Conservation (phyloP, 2,888 invertebrate genomes). For the Clistopyga incitator region DNA sequence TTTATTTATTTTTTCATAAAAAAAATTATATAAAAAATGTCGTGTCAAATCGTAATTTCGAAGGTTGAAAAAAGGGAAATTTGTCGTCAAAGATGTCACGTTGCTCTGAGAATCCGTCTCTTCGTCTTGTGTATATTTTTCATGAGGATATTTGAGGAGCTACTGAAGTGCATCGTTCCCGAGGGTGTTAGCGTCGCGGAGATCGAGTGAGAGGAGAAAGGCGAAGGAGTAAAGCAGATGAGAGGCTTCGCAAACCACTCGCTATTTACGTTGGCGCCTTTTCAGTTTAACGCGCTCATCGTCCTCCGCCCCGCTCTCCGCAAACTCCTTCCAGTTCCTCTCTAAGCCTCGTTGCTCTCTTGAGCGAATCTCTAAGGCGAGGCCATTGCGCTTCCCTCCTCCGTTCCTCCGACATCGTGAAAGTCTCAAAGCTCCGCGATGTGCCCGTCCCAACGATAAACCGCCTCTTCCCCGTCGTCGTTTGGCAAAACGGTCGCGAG, state of each 20-base stretch:
- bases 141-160: slow-evolving; percentile 43
- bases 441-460: slow-evolving; percentile 19
- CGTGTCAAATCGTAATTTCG: neutral
- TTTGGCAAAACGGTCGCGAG: slow-evolving; percentile 27
- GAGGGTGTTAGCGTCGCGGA: neutral
- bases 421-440: slow-evolving; percentile 14
- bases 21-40: too few species aligned
- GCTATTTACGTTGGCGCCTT: slow-evolving; percentile 62
- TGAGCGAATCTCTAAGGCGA: slow-evolving; percentile 37
- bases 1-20: too few species aligned
- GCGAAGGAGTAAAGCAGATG: slow-evolving; percentile 43
- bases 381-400: slow-evolving; percentile 33
- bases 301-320: neutral
- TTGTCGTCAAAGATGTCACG: neutral
- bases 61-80: neutral
- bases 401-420: neutral
- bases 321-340: neutral
- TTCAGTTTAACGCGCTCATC: slow-evolving; percentile 55
- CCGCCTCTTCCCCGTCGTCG: slow-evolving; percentile 19
- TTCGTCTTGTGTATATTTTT: slow-evolving; percentile 45
- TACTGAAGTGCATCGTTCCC: slow-evolving; percentile 40
- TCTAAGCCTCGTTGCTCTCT: slow-evolving; percentile 40
- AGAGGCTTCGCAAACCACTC: slow-evolving; percentile 44
- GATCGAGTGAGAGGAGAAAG: slow-evolving; percentile 11
- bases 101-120: neutral